Evolutionary conservation across 1,140 invertebrate species (phyloP).

Genomic region (Drosophila tani): DNA sequence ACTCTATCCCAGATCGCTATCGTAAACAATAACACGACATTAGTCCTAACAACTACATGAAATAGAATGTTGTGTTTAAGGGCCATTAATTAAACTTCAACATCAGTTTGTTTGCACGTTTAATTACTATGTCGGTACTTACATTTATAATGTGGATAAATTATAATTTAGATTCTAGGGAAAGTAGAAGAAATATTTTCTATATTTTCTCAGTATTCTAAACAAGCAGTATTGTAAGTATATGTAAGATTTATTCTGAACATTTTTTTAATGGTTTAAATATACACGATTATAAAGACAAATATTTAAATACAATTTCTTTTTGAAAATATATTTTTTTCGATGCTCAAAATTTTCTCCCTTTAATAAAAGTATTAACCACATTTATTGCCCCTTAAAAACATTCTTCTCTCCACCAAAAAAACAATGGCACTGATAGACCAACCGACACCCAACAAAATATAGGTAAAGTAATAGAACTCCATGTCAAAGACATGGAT

Average conservation of each 20-base stretch:
- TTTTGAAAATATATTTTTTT: no score
- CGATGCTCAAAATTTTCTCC: no score
- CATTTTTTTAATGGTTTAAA: background rate
- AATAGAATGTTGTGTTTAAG: background rate
- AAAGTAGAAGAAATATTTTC: background rate
- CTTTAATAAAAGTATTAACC: no score
- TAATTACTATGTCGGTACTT: background rate
- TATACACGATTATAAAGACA: no score
- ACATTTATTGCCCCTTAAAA: background rate
- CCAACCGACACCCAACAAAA: constrained; percentile 33
- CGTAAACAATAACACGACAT: background rate
- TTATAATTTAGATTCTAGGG: background rate
- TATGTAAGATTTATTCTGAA: background rate
- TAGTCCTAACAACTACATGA: background rate
- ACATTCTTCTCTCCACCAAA: background rate
- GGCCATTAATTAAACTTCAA: background rate
- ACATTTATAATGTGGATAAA: background rate
- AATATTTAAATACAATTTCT: no score
- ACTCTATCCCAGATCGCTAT: background rate
- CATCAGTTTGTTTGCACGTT: background rate
- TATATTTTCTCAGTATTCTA: background rate
- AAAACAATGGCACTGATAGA: constrained; percentile 18
- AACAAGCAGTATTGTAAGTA: background rate
- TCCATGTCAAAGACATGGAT: constrained; percentile 34
- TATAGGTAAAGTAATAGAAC: constrained; percentile 40